phyloP scores from a whole-genome alignment of 2,888 invertebrate species.

The Dromius quadrimaculatus region DNA sequence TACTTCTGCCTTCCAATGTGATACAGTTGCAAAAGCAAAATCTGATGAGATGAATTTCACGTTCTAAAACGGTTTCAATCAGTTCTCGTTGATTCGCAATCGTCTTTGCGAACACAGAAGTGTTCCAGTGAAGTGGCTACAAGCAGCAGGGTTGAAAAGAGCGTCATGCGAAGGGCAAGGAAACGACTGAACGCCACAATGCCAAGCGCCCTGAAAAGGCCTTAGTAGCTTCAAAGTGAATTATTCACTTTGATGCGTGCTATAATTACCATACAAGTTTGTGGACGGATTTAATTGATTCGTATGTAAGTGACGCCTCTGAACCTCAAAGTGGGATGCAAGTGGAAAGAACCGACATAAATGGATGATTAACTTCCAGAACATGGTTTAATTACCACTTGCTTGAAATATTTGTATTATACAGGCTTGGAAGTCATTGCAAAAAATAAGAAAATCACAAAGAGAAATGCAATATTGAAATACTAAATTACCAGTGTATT shows the following conservation, averaged over 20 bases:
- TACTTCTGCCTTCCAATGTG: too few relatives aligned
- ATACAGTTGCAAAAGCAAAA: too few relatives aligned
- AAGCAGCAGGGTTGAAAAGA: background rate
- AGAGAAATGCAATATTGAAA: too few relatives aligned
- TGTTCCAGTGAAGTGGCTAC: slow-evolving; percentile 17
- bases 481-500: too few relatives aligned
- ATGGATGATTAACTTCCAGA: background rate
- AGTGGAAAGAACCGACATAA: background rate
- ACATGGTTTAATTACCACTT: background rate
- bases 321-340: background rate
- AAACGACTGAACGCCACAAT: too few relatives aligned
- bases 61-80: too few relatives aligned
- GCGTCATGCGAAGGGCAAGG: background rate
- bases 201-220: background rate
- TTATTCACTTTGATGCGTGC: slow-evolving; percentile 37
- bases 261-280: slow-evolving; percentile 35
- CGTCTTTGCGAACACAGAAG: background rate
- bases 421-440: too few relatives aligned
- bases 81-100: background rate
- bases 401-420: too few relatives aligned
- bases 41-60: too few relatives aligned
- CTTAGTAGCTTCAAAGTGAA: slow-evolving; percentile 24
- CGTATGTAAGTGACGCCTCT: slow-evolving; percentile 32
- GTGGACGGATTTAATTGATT: slow-evolving; percentile 37
- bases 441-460: too few relatives aligned